Percentiles rank a stretch among this genome's conserved stretches.
phyloP scores from a whole-genome alignment of 2,888 invertebrate genomes.

The Lycaena phlaeas region DNA sequence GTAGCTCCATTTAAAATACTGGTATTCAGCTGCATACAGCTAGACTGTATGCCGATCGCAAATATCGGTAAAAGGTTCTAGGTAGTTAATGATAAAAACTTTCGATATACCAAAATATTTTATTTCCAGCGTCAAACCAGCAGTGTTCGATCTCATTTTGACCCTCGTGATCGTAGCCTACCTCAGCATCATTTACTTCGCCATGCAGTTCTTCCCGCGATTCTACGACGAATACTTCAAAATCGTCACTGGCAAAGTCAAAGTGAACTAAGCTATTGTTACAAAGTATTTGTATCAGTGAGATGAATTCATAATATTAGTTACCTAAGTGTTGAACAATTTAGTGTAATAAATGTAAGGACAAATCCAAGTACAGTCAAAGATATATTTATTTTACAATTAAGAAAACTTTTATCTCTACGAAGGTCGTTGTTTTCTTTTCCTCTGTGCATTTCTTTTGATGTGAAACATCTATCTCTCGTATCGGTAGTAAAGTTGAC shows the following conservation, averaged over 20 bases:
- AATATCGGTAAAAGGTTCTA: too few species aligned
- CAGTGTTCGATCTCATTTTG: conserved; percentile 96
- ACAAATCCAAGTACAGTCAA: neutral
- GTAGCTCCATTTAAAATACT: too few species aligned
- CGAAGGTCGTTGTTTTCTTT: neutral
- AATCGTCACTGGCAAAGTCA: conserved; percentile 54
- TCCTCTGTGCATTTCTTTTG: neutral
- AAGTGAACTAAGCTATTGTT: conserved; percentile 38
- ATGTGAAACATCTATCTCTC: too few species aligned
- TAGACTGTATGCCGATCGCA: too few species aligned
- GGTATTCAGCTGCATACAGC: too few species aligned
- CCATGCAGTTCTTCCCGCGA: conserved; percentile 80
- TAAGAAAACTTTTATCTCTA: neutral
- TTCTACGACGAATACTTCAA: conserved; percentile 77
- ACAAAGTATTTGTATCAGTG: too few species aligned
- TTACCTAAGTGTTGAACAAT: conserved; percentile 9
- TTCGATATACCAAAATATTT: conserved; percentile 3
- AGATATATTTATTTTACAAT: neutral
- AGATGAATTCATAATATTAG: conserved; percentile 1
- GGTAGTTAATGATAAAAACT: too few species aligned
- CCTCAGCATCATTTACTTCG: conserved; percentile 86
- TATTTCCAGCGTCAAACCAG: conserved; percentile 92
- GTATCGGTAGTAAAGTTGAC: too few species aligned
- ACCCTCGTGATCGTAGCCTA: conserved; percentile 90
- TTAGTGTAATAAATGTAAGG: neutral